phyloP scores from a whole-genome alignment of 2,888 invertebrate genomes.

The Apodemia mormo region DNA sequence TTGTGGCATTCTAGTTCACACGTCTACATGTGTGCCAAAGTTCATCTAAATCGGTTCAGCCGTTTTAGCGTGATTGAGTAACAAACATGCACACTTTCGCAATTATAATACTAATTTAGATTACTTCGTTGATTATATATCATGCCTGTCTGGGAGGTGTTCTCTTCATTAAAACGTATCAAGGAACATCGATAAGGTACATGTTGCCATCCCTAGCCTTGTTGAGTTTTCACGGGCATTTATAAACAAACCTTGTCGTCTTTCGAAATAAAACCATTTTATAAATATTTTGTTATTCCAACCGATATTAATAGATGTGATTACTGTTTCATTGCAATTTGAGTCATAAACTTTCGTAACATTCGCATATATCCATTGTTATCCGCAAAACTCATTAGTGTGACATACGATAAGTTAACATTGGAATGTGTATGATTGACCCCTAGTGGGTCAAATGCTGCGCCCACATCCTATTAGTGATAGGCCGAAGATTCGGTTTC shows the following conservation, averaged over 20 bases:
- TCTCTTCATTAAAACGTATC: background rate
- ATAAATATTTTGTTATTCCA: conserved; percentile 34
- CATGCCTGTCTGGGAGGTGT: background rate
- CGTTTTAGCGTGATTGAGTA: no score
- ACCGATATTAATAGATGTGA: conserved; percentile 14
- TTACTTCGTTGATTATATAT: no score
- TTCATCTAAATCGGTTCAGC: no score
- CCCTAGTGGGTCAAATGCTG: background rate
- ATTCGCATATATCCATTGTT: background rate
- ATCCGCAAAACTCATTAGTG: background rate
- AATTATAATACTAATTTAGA: no score
- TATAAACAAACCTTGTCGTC: conserved; percentile 44
- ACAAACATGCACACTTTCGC: no score
- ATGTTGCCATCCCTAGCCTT: conserved; percentile 37
- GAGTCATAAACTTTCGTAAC: conserved; percentile 9
- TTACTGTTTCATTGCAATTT: conserved; percentile 12
- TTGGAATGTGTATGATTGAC: no score
- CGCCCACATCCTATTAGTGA: background rate
- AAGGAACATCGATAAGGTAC: background rate
- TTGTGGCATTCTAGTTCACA: no score
- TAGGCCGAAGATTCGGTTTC: background rate
- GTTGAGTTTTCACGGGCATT: conserved; percentile 40
- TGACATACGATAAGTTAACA: background rate
- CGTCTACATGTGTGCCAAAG: no score
- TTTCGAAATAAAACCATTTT: conserved; percentile 42